Percentiles rank a stretch among this genome's conserved stretches.
These are phyloP conservation scores for Ciconia maguari DNA, from an alignment of 2,113 vertebrate genomes.

Conservation along the genomic window DNA sequence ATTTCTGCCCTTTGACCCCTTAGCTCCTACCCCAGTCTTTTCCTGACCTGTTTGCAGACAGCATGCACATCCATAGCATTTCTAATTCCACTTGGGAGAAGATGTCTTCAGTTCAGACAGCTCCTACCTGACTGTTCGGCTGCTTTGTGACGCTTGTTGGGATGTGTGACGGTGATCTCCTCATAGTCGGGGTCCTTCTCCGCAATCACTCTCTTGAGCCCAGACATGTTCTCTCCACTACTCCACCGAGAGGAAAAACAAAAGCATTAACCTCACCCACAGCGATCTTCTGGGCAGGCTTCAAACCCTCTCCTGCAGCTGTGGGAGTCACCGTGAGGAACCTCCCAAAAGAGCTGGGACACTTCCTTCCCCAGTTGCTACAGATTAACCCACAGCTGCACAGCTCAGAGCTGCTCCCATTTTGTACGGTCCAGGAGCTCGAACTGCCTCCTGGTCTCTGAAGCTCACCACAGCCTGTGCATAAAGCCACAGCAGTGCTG, in stretches of 20 bases:
- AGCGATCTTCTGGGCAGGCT: not conserved
- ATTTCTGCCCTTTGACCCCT: not conserved
- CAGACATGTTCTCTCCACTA: slow-evolving; percentile 83
- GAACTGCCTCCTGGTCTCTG: fast-evolving
- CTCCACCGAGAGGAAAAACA: not conserved
- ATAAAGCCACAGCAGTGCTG: fast-evolving
- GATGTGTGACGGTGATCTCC: slow-evolving; percentile 84
- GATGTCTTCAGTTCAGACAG: no score
- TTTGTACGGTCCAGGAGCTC: fast-evolving
- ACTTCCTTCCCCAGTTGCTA: no score
- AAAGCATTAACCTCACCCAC: not conserved
- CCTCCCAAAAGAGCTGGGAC: not conserved
- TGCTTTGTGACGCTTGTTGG: slow-evolving; percentile 88
- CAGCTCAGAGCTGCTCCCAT: not conserved
- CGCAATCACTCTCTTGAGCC: slow-evolving; percentile 90
- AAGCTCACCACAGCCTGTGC: not conserved
- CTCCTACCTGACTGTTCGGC: slow-evolving; percentile 87
- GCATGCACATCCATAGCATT: fast-evolving
- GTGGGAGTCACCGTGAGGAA: not conserved
- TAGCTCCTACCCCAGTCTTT: not conserved
- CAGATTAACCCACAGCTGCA: no score
- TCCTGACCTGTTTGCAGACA: not conserved
- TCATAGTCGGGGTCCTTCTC: slow-evolving; percentile 96
- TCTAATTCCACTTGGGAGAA: no score
- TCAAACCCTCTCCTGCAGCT: not conserved